phyloP scores from a whole-genome alignment of 2,113 vertebrate genomes.

The Muscicapa adusta region DNA sequence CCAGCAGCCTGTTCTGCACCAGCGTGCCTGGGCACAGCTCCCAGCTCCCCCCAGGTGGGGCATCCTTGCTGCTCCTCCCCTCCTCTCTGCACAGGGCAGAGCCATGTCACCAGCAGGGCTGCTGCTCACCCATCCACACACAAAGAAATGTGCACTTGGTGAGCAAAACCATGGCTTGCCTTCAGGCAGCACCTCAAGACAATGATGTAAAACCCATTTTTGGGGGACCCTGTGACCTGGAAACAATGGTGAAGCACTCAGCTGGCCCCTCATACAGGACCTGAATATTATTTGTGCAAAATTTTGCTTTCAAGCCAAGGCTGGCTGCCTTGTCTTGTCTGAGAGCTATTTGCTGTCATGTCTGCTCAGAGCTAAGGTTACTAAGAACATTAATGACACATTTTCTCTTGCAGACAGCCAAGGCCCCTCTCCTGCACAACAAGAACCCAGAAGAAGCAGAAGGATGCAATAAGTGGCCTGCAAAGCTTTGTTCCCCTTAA shows the following conservation, averaged over 20 bases:
- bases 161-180: not conserved
- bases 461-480: not conserved
- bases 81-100: not conserved
- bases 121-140: not conserved
- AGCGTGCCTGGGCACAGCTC: not conserved
- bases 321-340: not conserved
- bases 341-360: not conserved
- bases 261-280: not conserved
- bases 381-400: not conserved
- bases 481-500: not conserved
- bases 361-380: not conserved
- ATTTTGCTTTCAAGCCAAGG: not conserved
- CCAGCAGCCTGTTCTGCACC: not conserved
- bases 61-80: not conserved
- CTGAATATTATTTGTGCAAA: not conserved
- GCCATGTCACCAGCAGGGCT: rapidly evolving
- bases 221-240: not conserved
- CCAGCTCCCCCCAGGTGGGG: not conserved
- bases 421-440: not conserved
- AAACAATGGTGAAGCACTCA: not conserved
- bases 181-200: not conserved
- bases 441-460: not conserved
- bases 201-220: not conserved
- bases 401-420: not conserved
- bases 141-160: not conserved